Evolutionary conservation across 1,140 invertebrate genomes (phyloP), one percentile per base, ranked within the genome.

Genomic region (Solenopsis fugax): DNA sequence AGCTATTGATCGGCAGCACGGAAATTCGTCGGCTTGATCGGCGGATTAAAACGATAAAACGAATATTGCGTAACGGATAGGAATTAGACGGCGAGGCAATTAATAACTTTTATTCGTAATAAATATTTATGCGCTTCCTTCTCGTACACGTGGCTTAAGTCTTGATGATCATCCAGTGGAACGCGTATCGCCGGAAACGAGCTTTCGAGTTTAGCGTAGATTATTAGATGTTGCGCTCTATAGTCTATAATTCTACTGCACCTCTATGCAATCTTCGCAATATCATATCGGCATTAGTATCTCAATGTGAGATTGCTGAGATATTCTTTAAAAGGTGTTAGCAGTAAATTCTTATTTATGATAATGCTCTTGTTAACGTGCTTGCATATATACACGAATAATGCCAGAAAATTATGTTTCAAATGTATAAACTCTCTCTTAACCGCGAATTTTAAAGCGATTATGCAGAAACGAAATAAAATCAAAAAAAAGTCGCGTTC

Each of bases 51-150:
- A 60, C 21, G 56, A 62, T 48, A 2, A 29, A 29, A 29, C 29
- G 29, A 29, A 62, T 29, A 45, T 13, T 16, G 13, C 21, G 12
- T 67, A 3, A 9, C 9, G 52, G 16, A 24, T 50, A 18, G 34
- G 24, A 60, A 60, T 72, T 24, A 10, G n/a, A 0, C 54, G 54
- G 54, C 29, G 1, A 41, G 48, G 29, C 54, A 75, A 84, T 84
- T 84, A 84, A 84, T 84, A 84, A 84, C 69, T 60, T 67, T 58
- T 60, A 60, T 60, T 48, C 80, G 69, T 24, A 60, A 73, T 73
- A 84, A 84, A 84, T 84, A 84, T 84, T 84, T 73, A 84, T 84
- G 54, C 12, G 54, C 24, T 82, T 73, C 41, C 54, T 50, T 50
- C 29, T 29, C 37, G 2, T 41, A 37, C 67, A 84, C 24, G 69